Evolutionary conservation across 2,797 vertebrate genomes (phyloP).

Genomic region (Rhincodon typus): DNA sequence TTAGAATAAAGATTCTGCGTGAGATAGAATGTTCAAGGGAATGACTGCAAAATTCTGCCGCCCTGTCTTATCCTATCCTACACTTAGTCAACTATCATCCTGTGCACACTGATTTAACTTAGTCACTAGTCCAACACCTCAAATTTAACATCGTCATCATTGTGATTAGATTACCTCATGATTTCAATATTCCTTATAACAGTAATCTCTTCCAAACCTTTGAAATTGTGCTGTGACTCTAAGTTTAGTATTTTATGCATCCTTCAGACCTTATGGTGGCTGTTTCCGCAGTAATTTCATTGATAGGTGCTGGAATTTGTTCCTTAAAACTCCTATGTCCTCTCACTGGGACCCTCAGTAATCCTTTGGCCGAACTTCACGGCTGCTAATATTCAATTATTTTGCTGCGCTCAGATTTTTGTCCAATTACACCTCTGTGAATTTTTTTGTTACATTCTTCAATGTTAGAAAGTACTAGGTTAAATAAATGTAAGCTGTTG

Average conservation of each 20-base stretch:
- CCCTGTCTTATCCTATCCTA: neutral
- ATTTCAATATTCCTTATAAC: neutral
- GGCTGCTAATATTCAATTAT: neutral
- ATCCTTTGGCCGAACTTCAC: neutral
- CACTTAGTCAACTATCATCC: neutral
- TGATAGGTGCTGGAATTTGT: neutral
- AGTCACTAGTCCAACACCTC: too few species aligned
- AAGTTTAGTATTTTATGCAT: neutral
- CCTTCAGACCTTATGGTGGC: neutral
- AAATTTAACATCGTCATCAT: neutral
- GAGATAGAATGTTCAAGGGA: too few species aligned
- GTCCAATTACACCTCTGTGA: neutral
- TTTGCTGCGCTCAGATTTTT: neutral
- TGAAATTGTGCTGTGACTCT: too few species aligned
- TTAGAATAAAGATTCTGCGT: too few species aligned
- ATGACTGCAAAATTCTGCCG: too few species aligned
- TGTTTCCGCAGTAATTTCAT: neutral
- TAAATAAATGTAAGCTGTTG: neutral
- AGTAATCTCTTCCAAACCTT: neutral
- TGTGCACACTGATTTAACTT: neutral
- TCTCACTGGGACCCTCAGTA: neutral
- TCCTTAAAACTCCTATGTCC: neutral
- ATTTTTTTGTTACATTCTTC: neutral
- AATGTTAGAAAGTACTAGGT: neutral
- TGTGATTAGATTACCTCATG: neutral